Conservation (phyloP, 2,888 invertebrate species). For the Notodonta ziczac region DNA sequence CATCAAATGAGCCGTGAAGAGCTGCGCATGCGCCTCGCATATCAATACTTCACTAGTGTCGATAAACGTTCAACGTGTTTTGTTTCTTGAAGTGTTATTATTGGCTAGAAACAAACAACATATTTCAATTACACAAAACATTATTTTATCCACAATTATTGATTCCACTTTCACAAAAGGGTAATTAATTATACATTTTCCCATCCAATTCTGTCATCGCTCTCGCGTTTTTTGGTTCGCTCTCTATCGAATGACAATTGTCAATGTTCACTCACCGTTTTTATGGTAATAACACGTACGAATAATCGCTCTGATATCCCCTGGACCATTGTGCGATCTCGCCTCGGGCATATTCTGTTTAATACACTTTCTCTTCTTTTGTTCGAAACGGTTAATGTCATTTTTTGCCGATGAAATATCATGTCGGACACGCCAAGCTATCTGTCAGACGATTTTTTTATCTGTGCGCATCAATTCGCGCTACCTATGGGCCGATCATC, state of each 20-base stretch:
- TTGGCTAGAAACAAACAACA: too few species aligned
- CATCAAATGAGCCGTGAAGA: slow-evolving; percentile 55
- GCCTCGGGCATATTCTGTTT: slow-evolving; percentile 21
- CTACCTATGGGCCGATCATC: slow-evolving; percentile 20
- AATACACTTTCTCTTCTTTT: slow-evolving; percentile 73
- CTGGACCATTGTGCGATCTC: slow-evolving; percentile 46
- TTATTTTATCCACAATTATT: too few species aligned
- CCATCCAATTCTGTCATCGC: slow-evolving; percentile 11
- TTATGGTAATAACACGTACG: slow-evolving; percentile 41
- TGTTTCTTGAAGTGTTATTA: not conserved
- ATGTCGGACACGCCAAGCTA: slow-evolving; percentile 58
- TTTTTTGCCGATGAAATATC: slow-evolving; percentile 65
- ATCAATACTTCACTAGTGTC: slow-evolving; percentile 27
- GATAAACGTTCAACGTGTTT: not conserved
- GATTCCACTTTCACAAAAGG: too few species aligned
- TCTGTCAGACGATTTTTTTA: slow-evolving; percentile 64
- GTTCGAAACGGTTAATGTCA: slow-evolving; percentile 60
- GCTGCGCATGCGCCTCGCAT: slow-evolving; percentile 41
- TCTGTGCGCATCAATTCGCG: slow-evolving; percentile 51
- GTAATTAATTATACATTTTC: too few species aligned
- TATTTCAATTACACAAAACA: too few species aligned
- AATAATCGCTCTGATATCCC: slow-evolving; percentile 44
- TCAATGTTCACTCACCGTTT: slow-evolving; percentile 30
- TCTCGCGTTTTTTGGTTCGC: slow-evolving; percentile 25
- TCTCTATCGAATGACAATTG: slow-evolving; percentile 16